These are phyloP conservation scores for Metalampra italica DNA, from an alignment of 2,888 invertebrate genomes.

Conservation along the genomic window DNA sequence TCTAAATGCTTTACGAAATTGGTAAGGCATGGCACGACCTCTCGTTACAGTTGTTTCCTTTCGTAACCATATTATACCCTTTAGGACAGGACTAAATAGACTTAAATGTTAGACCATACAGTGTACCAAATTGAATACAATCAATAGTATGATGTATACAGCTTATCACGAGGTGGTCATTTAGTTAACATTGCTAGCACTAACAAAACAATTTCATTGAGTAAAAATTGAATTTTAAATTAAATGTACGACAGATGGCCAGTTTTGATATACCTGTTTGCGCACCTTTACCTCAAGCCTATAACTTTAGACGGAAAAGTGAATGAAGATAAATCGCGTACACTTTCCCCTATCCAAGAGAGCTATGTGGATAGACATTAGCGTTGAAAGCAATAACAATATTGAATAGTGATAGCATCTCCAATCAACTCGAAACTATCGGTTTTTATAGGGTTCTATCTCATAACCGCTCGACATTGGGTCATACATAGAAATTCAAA, in stretches of 20 bases:
- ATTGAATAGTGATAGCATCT: conserved; percentile 4
- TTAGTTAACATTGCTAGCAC: too few species aligned
- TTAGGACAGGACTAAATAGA: conserved; percentile 10
- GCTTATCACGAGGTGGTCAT: too few species aligned
- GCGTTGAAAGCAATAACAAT: conserved; percentile 3
- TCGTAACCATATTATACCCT: conserved; percentile 28
- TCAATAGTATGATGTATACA: too few species aligned
- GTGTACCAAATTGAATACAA: too few species aligned
- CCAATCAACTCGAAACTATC: conserved; percentile 1
- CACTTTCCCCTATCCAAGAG: background rate
- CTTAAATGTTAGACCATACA: background rate
- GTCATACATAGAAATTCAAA: background rate
- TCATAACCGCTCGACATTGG: background rate
- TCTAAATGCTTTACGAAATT: conserved; percentile 36
- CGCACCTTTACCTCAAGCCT: too few species aligned
- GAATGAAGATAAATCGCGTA: conserved; percentile 1
- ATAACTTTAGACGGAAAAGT: background rate
- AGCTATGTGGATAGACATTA: background rate
- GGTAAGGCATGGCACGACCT: conserved; percentile 35
- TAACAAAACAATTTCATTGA: too few species aligned
- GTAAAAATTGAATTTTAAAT: too few species aligned
- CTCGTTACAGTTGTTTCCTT: conserved; percentile 23
- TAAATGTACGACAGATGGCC: too few species aligned
- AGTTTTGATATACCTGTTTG: too few species aligned
- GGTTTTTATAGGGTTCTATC: background rate